These are phyloP conservation scores for Forbesichthys agassizii DNA, from an alignment of 2,113 vertebrate species.

Conservation along the genomic window DNA sequence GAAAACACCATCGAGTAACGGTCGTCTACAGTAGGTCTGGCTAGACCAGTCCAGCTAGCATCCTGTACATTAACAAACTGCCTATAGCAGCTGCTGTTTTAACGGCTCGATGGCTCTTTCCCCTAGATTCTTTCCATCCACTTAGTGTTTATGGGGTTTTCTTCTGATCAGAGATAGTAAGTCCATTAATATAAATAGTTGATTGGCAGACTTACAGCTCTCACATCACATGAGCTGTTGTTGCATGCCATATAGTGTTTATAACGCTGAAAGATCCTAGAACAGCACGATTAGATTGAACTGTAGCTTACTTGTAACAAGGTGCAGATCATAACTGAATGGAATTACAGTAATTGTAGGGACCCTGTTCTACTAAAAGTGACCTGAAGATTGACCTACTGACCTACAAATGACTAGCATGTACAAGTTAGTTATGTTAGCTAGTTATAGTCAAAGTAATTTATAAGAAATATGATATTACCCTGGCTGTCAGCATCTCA, in stretches of 20 bases:
- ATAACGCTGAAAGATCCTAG: neutral
- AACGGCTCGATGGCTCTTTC: slow-evolving; percentile 53
- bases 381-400: too few relatives aligned
- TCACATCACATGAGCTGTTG: slow-evolving; percentile 46
- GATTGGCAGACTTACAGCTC: slow-evolving; percentile 42
- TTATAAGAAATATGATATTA: neutral
- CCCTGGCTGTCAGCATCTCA: neutral
- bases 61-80: slow-evolving; percentile 54
- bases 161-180: slow-evolving; percentile 57
- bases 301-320: slow-evolving; percentile 18
- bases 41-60: slow-evolving; percentile 28
- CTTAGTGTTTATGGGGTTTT: slow-evolving; percentile 65
- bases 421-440: too few relatives aligned
- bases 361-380: too few relatives aligned
- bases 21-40: slow-evolving; percentile 37
- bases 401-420: too few relatives aligned
- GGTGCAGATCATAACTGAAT: neutral
- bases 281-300: slow-evolving; percentile 35
- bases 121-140: slow-evolving; percentile 73
- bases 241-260: slow-evolving; percentile 12
- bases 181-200: slow-evolving; percentile 50
- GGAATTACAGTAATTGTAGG: too few relatives aligned
- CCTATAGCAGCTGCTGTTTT: slow-evolving; percentile 64
- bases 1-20: slow-evolving; percentile 61
- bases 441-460: too few relatives aligned